These are phyloP conservation scores for Leptopterna dolabrata DNA, from an alignment of 2,888 invertebrate species.

Conservation along the genomic window DNA sequence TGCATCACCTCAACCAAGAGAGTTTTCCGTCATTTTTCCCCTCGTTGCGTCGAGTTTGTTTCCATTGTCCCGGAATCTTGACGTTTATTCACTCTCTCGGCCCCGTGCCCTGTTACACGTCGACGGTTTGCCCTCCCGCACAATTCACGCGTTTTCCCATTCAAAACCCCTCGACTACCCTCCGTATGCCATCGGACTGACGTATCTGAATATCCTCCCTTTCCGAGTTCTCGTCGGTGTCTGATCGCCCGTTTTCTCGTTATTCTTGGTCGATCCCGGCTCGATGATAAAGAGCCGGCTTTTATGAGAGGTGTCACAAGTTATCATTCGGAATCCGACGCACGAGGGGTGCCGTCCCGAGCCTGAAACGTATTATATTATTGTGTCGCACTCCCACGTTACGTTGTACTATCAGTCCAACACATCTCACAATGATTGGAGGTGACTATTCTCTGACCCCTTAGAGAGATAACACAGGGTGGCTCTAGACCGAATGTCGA, in stretches of 20 bases:
- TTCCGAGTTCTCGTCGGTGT: not conserved
- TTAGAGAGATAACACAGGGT: no score
- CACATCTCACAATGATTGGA: no score
- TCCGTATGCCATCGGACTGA: no score
- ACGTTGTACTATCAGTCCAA: no score
- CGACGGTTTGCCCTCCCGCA: not conserved
- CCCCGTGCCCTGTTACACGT: not conserved
- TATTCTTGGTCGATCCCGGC: not conserved
- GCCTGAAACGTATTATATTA: not conserved
- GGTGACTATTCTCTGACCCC: no score
- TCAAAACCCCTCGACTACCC: not conserved
- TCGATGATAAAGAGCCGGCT: not conserved
- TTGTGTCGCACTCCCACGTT: no score
- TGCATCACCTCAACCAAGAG: not conserved
- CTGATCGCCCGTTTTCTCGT: not conserved
- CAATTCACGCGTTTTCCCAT: not conserved
- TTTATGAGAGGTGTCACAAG: not conserved
- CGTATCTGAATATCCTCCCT: not conserved
- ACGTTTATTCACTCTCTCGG: constrained; percentile 4
- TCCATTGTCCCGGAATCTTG: constrained; percentile 22
- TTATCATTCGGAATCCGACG: not conserved
- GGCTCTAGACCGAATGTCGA: no score
- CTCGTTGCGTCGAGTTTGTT: not conserved
- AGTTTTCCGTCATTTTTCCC: not conserved
- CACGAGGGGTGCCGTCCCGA: not conserved